Evolutionary conservation across 2,797 vertebrate species (phyloP).

Genomic region (Pseudochirops cupreus): DNA sequence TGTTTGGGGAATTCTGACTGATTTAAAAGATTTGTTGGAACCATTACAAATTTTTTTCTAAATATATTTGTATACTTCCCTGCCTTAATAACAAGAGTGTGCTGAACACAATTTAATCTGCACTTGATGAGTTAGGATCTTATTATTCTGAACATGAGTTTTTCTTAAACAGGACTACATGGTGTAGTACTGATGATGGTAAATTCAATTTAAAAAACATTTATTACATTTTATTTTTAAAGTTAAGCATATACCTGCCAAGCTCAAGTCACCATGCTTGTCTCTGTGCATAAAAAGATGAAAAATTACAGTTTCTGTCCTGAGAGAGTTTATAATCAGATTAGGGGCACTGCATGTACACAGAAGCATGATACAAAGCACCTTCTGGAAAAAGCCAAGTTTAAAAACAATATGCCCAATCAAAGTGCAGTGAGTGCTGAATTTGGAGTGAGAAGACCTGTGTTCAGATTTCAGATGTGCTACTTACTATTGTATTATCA

Average conservation of each 20-base stretch:
- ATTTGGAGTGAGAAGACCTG: neutral
- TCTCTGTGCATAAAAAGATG: neutral
- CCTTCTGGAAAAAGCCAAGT: neutral
- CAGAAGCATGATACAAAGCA: neutral
- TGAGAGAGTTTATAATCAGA: neutral
- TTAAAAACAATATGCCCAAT: neutral
- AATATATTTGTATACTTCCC: constrained; percentile 36
- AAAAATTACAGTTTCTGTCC: neutral
- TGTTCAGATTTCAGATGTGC: neutral
- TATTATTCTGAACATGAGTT: neutral
- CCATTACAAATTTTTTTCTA: constrained; percentile 45
- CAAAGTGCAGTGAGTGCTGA: neutral
- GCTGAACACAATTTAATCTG: neutral
- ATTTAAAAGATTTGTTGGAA: constrained; percentile 59
- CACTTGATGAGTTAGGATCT: neutral
- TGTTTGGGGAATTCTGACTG: constrained; percentile 54
- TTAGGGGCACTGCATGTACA: neutral
- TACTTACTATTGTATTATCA: neutral
- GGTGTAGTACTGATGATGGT: neutral
- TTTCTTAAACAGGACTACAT: neutral
- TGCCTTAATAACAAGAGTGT: neutral
- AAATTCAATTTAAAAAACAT: neutral
- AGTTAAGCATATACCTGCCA: neutral
- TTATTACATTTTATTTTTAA: neutral
- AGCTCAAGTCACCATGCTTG: neutral